Evolutionary conservation across 1,140 invertebrate genomes (phyloP).

Genomic region (Drosophila malerkotliana): DNA sequence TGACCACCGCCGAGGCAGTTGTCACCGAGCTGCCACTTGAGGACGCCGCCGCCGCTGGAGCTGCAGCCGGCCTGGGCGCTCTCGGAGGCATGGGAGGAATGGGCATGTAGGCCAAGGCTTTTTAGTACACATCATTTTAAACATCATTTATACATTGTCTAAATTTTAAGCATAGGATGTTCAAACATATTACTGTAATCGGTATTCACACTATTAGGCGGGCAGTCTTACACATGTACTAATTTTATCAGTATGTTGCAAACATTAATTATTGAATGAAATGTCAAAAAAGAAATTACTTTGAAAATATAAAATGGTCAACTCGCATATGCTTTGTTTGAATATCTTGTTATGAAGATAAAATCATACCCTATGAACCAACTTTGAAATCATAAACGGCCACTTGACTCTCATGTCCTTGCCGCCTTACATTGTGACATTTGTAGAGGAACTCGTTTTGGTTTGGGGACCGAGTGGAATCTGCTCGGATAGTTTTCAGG

Average conservation of each 20-base stretch:
- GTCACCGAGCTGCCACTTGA: conserved; percentile 97
- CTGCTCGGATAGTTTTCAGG: conserved; percentile 19
- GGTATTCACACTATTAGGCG: neutral
- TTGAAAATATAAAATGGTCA: neutral
- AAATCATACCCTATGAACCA: too few relatives aligned
- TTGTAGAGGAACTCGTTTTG: conserved; percentile 43
- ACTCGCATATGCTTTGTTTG: neutral
- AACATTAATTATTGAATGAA: neutral
- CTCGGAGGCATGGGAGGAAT: conserved; percentile 54
- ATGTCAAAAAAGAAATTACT: neutral
- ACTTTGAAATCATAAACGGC: conserved; percentile 30
- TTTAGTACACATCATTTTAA: neutral
- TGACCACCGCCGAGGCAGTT: conserved; percentile 98
- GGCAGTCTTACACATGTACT: neutral
- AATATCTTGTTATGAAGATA: neutral
- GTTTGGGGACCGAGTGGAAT: conserved; percentile 8
- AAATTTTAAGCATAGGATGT: neutral
- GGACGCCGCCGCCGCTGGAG: conserved; percentile 86
- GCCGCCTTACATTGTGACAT: conserved; percentile 71
- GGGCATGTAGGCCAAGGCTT: conserved; percentile 43
- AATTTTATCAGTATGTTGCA: neutral
- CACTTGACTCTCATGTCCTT: conserved; percentile 68
- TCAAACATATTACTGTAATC: neutral
- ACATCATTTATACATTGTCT: neutral
- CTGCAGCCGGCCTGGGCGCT: conserved; percentile 5